A percentile compares a stretch with the other conserved stretches of the same genome.
These are phyloP conservation scores for Lasioglossum morio DNA, from an alignment of 2,888 invertebrate genomes.

Conservation along the genomic window DNA sequence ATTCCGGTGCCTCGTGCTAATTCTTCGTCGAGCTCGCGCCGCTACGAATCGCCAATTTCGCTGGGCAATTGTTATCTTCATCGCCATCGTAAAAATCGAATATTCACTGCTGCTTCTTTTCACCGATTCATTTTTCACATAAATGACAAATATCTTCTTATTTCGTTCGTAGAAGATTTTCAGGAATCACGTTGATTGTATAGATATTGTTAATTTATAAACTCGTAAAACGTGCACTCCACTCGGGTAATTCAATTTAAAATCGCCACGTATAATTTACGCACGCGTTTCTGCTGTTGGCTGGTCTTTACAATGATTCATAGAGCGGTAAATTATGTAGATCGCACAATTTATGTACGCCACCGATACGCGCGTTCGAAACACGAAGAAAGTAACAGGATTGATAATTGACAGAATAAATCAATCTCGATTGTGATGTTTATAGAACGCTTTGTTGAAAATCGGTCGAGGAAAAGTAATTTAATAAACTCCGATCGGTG, in stretches of 20 bases:
- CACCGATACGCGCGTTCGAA: background rate
- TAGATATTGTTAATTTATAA: background rate
- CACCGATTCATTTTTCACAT: background rate
- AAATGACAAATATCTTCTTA: background rate
- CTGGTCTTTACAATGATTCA: background rate
- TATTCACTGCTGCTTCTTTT: background rate
- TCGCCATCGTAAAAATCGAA: background rate
- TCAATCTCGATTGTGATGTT: background rate
- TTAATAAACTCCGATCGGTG: background rate
- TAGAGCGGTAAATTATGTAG: slow-evolving; percentile 6
- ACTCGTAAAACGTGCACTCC: background rate
- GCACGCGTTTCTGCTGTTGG: background rate
- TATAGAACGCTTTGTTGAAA: background rate
- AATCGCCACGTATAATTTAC: background rate
- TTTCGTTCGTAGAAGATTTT: background rate
- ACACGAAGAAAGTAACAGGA: background rate
- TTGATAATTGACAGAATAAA: background rate
- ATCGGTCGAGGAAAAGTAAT: background rate
- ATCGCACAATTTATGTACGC: background rate
- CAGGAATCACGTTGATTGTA: background rate
- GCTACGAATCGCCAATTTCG: background rate
- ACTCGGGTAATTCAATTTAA: background rate
- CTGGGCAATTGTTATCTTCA: background rate
- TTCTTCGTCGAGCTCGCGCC: background rate
- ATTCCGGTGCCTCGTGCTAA: background rate